Conservation (phyloP, 2,888 invertebrate genomes). For the Caenorhabditis sinica region DNA sequence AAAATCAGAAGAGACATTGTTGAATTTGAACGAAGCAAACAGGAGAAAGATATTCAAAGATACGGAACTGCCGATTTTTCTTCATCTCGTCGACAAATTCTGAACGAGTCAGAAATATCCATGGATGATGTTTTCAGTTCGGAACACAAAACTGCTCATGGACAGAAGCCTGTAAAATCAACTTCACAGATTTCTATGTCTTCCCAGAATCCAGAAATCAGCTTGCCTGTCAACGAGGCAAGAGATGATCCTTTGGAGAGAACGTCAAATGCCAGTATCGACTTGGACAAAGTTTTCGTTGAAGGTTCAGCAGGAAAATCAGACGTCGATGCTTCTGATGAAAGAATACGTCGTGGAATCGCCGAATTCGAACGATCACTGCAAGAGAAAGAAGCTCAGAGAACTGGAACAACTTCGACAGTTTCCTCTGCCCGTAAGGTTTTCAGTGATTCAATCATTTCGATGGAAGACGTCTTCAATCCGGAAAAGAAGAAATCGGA, state of each 20-base stretch:
- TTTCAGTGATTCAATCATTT: constrained; percentile 42
- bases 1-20: constrained; percentile 13
- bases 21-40: constrained; percentile 26
- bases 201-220: background rate
- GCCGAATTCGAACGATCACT: constrained; percentile 43
- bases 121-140: constrained; percentile 23
- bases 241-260: background rate
- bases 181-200: background rate
- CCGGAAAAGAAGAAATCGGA: background rate
- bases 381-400: constrained; percentile 36
- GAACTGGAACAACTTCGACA: background rate
- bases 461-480: constrained; percentile 40
- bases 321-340: background rate
- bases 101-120: constrained; percentile 14
- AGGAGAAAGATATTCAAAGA: constrained; percentile 11
- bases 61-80: background rate
- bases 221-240: background rate
- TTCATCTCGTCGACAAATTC: background rate
- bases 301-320: background rate
- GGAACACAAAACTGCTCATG: background rate
- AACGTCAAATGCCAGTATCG: constrained; percentile 21
- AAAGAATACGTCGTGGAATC: constrained; percentile 31
- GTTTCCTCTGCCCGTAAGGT: background rate
- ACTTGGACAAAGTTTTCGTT: constrained; percentile 53
- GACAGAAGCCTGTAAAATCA: background rate